These are phyloP conservation scores for Pampus argenteus DNA, from an alignment of 2,797 vertebrate genomes.

Conservation along the genomic window DNA sequence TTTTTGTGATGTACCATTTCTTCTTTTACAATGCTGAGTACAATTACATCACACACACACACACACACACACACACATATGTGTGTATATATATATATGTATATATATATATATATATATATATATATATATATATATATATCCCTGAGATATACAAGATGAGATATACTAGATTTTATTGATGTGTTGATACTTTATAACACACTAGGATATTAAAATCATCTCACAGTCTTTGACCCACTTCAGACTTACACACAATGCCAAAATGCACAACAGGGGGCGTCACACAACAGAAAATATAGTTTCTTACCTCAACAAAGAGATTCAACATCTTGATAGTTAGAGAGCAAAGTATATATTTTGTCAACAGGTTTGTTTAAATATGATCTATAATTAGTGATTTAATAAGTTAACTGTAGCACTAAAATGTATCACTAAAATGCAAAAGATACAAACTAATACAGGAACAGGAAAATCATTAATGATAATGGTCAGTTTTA, in stretches of 20 bases:
- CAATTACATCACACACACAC: too few species aligned
- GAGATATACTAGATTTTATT: conserved; percentile 5
- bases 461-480: not conserved
- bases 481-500: not conserved
- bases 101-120: too few species aligned
- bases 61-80: too few species aligned
- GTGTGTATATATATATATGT: too few species aligned
- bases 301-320: not conserved
- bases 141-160: not conserved
- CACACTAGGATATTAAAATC: too few species aligned
- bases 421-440: too few species aligned
- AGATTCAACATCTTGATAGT: too few species aligned
- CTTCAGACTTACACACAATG: not conserved
- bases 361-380: not conserved
- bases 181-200: not conserved
- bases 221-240: not conserved
- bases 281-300: conserved; percentile 19
- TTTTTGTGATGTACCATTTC: too few species aligned
- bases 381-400: not conserved
- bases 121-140: too few species aligned
- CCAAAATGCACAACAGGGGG: conserved; percentile 35
- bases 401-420: not conserved
- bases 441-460: not conserved
- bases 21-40: too few species aligned
- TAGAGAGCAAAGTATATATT: not conserved